A percentile compares a stretch with the other conserved stretches of the same genome.
phyloP scores from a whole-genome alignment of 2,888 invertebrate species.

The Tetanocera ferruginea region DNA sequence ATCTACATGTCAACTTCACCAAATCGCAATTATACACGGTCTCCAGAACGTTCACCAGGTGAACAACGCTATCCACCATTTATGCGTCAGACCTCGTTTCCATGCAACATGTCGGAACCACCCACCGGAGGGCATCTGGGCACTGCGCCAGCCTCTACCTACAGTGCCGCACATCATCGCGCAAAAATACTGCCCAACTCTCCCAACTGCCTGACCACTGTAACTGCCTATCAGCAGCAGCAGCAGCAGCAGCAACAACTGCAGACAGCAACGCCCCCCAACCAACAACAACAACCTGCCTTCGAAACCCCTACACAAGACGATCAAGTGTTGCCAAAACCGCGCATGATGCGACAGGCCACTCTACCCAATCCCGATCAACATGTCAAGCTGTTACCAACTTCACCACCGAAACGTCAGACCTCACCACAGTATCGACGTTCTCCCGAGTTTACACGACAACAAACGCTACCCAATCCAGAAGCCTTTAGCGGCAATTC shows the following conservation, averaged over 20 bases:
- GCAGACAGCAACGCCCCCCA: slow-evolving; percentile 28
- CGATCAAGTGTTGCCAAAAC: slow-evolving; percentile 50
- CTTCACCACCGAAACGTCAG: slow-evolving; percentile 68
- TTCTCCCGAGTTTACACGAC: slow-evolving; percentile 67
- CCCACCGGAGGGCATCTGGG: slow-evolving; percentile 37
- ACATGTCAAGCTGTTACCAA: slow-evolving; percentile 67
- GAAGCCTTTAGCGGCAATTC: slow-evolving; percentile 66
- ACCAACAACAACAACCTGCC: slow-evolving; percentile 34
- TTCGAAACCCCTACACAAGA: slow-evolving; percentile 30
- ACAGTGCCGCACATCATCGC: slow-evolving; percentile 49
- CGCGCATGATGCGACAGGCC: slow-evolving; percentile 66
- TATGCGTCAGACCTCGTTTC: slow-evolving; percentile 68
- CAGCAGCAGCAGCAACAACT: slow-evolving; percentile 42
- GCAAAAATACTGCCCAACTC: slow-evolving; percentile 64
- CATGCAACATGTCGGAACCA: slow-evolving; percentile 58
- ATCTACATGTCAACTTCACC: slow-evolving; percentile 69
- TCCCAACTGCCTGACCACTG: slow-evolving; percentile 55
- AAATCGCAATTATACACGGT: slow-evolving; percentile 66
- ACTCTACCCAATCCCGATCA: slow-evolving; percentile 69
- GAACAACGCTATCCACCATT: slow-evolving; percentile 67
- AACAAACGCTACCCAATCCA: slow-evolving; percentile 68
- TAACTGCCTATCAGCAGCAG: slow-evolving; percentile 42
- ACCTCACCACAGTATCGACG: slow-evolving; percentile 67
- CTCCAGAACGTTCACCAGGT: slow-evolving; percentile 66
- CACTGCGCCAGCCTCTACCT: neutral